Evolutionary conservation across 2,888 invertebrate genomes (phyloP), one percentile per base, ranked within the genome.

Genomic region (Proisotoma minuta): DNA sequence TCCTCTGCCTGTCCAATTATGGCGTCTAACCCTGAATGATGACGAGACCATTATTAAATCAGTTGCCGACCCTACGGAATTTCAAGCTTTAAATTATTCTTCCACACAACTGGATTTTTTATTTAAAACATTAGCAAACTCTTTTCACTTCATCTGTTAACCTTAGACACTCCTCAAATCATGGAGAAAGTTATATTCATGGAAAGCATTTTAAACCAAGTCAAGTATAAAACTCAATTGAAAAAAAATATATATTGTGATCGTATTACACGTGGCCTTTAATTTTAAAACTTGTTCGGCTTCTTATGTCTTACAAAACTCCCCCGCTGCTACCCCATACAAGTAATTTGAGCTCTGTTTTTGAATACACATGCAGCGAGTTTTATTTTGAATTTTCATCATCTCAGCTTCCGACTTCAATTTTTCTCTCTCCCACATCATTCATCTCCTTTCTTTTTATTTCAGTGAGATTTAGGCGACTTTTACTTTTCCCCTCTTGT

Each of bases 31-130:
- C 29, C 53, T 60, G 54, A 54, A 60, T 60, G 60, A 60, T 60
- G 60, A 60, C 47, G 60, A 51, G 27, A 34, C 56, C 56, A 60
- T 56, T 60, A 56, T 60, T 60, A 60, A 60, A 56, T 60, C 60
- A 60, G 18, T 56, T 24, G 27, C n/a, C n/a, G 23, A 54, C 53
- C 28, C 51, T 27, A 28, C 20, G 43, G 43, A 43, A 43, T 43
- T 43, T 43, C 10, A 43, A 43, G 18, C 18, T n/a, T 5, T 43
- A 43, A 43, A 43, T 43, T 43, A 43, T 43, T 43, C 43, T n/a
- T 43, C 10, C 43, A n/a, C n/a, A n/a, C n/a, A 43, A 20, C 43
- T 43, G 5, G 18, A 15, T n/a, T 43, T 43, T 43, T 43, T 43
- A 43, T 43, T 43, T 43, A 43, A 43, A 43, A 43, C 43, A 43